Evolutionary conservation across 2,888 invertebrate species (phyloP), one percentile per base, ranked within the genome.

Genomic region (Sphinx pinastri): DNA sequence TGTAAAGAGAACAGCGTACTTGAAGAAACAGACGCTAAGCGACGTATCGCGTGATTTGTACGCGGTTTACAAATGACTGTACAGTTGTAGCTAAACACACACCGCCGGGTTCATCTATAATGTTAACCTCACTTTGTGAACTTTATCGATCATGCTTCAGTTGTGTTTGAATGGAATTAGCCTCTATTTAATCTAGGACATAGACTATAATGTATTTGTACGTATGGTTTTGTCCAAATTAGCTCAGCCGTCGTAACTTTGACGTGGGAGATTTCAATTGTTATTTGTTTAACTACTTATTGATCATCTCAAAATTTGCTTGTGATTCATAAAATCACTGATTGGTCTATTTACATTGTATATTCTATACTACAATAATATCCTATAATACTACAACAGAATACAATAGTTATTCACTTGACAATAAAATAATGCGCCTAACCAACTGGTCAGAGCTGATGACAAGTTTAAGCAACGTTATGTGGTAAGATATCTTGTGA

Each of bases 41-140:
- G 72, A 71, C 72, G 72, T 71, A 80, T 86, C 79, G 86, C 86
- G 86, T 86, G 86, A 78, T 76, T 69, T 16, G 71, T 67, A 67
- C 73, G 7, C 0, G 19, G 63, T 63, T 74, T 72, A 78, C 80
- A 80, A 77, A 81, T 79, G 76, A 78, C 75, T 71, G 71, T 73
- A 67, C 74, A 63, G 47, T 16, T 11, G 45, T 25, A 16, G 25
- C 31, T 67, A 52, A 67, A 45, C 52, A 67, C 7, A 49, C 13
- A 13, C 16, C 49, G 49, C 19, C 7, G 13, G 16, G 10, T 59
- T 47, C 60, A 47, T 45, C 45, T 60, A 47, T 47, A 60, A 60
- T 12, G 38, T 45, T 47, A 60, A 47, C 16, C 11, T 12, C 11
- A 47, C 60, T 60, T 63, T 19, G 63, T 13, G 19, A 49, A 49